Evolutionary conservation across 2,113 vertebrate genomes (phyloP).

Genomic region (Petrocephalus zakoni): DNA sequence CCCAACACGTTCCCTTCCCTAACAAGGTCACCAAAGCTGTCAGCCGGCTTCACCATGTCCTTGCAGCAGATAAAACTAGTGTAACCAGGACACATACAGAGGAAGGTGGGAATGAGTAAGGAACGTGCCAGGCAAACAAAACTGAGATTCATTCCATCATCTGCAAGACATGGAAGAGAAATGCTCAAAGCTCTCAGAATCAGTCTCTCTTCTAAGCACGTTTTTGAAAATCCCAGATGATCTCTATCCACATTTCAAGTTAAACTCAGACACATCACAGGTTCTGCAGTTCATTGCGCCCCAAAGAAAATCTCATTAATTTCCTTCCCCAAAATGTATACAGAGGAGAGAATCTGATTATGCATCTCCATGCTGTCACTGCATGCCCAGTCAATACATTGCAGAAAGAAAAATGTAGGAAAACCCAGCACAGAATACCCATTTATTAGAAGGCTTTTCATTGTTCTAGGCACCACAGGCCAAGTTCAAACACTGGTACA

Average conservation of each 20-base stretch:
- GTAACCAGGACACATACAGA: neutral
- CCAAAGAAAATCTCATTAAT: no score
- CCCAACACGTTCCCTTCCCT: neutral
- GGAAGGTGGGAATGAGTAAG: neutral
- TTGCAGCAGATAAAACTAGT: neutral
- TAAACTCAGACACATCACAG: no score
- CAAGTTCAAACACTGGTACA: conserved; percentile 35
- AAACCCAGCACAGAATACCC: conserved; percentile 13
- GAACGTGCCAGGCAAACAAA: neutral
- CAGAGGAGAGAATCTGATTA: no score
- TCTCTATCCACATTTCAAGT: no score
- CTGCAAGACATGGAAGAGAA: neutral
- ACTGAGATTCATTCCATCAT: neutral
- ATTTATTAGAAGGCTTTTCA: conserved; percentile 17
- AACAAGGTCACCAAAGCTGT: neutral
- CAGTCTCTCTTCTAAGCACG: no score
- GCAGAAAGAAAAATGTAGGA: neutral
- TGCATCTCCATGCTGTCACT: no score
- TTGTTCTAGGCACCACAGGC: neutral
- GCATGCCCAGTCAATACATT: neutral
- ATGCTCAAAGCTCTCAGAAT: neutral
- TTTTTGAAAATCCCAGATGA: no score
- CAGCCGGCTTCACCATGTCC: neutral
- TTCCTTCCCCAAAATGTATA: no score
- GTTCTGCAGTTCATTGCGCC: no score